Evolutionary conservation across 2,888 invertebrate species (phyloP).

Genomic region (Torymus tubicola): DNA sequence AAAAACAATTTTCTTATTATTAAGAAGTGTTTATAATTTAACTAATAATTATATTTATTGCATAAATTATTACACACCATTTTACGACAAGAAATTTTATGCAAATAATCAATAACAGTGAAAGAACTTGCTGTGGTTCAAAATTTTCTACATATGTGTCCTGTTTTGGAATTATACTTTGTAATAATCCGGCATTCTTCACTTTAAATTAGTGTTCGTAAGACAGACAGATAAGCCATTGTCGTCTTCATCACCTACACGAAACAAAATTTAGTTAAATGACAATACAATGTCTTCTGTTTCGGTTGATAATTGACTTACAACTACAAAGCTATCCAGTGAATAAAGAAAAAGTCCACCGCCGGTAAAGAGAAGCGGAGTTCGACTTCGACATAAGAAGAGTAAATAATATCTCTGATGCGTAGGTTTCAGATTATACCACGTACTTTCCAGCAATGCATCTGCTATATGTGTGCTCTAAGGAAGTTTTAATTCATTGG

Average conservation of each 20-base stretch:
- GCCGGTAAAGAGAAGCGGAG: background rate
- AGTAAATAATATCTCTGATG: constrained; percentile 8
- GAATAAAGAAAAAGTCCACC: constrained; percentile 13
- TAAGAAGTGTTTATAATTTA: no score
- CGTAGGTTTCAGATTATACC: background rate
- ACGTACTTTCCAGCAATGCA: background rate
- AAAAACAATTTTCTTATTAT: no score
- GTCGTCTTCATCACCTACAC: constrained; percentile 5
- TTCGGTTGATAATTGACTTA: background rate
- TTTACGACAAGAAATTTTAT: no score
- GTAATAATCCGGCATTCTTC: no score
- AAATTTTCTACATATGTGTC: no score
- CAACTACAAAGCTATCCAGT: background rate
- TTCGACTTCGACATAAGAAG: background rate
- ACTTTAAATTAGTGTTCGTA: constrained; percentile 2
- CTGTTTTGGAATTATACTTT: no score
- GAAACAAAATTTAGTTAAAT: background rate
- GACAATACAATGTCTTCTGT: background rate
- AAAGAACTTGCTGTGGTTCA: no score
- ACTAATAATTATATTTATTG: no score
- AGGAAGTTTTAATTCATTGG: background rate
- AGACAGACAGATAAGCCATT: constrained; percentile 24
- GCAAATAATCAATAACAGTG: no score
- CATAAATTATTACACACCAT: no score
- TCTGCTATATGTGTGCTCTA: background rate